A percentile compares a stretch with the other conserved stretches of the same genome.
Conservation (phyloP, 2,113 vertebrate genomes). For the Ceyx cyanopectus region DNA sequence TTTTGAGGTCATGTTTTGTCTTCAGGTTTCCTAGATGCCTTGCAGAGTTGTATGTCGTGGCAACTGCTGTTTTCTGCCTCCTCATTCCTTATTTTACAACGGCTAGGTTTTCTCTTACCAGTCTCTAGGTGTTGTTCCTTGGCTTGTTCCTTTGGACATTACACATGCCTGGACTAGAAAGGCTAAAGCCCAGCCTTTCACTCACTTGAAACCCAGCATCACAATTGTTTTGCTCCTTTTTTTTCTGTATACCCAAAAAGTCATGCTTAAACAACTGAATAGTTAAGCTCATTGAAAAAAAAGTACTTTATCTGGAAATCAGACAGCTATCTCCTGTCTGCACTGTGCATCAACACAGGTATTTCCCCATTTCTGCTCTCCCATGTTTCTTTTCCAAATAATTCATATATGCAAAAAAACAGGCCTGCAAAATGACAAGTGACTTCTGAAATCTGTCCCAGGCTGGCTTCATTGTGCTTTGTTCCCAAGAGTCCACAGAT, state of each 20-base stretch:
- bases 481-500: neutral
- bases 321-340: neutral
- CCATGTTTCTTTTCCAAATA: neutral
- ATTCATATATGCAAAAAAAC: neutral
- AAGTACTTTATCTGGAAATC: neutral
- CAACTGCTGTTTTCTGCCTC: too few species aligned
- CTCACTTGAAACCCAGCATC: neutral
- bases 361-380: neutral
- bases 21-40: too few species aligned
- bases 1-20: neutral
- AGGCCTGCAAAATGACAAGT: neutral
- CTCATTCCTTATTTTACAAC: too few species aligned
- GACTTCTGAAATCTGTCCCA: neutral
- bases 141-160: neutral
- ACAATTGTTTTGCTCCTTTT: neutral
- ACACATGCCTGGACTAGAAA: neutral
- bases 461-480: slow-evolving; percentile 3
- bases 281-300: neutral
- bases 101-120: too few species aligned
- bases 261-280: neutral
- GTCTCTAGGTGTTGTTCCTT: neutral
- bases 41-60: too few species aligned
- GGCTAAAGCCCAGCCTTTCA: neutral
- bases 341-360: neutral
- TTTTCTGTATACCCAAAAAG: neutral